Conservation (phyloP, 2,797 vertebrate species). For the Poecilia picta region DNA sequence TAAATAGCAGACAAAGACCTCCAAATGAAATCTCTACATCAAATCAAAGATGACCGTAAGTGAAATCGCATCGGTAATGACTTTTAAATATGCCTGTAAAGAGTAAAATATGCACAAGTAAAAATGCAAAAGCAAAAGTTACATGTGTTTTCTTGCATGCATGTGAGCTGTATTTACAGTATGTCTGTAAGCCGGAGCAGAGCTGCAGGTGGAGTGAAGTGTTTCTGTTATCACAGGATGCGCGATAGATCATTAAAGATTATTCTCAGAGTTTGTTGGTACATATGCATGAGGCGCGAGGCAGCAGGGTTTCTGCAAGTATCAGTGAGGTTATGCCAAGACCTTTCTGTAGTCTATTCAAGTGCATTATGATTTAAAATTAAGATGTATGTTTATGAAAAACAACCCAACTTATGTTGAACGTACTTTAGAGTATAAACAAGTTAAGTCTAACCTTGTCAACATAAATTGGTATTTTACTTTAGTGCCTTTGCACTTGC, state of each 20-base stretch:
- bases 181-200: slow-evolving; percentile 43
- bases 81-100: slow-evolving; percentile 33
- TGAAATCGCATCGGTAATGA: slow-evolving; percentile 40
- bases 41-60: slow-evolving; percentile 40
- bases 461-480: not conserved
- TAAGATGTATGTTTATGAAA: not conserved
- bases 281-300: slow-evolving; percentile 31
- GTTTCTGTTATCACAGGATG: slow-evolving; percentile 46
- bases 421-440: not conserved
- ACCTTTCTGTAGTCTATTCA: too few relatives aligned
- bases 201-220: slow-evolving; percentile 52
- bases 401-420: not conserved
- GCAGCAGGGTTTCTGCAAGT: slow-evolving; percentile 22
- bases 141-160: slow-evolving; percentile 59
- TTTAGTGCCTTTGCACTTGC: not conserved
- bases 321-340: not conserved
- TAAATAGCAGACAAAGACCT: slow-evolving; percentile 54
- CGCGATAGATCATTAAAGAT: slow-evolving; percentile 52
- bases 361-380: not conserved
- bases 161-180: slow-evolving; percentile 56
- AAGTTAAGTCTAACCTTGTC: not conserved
- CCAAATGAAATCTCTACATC: slow-evolving; percentile 50
- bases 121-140: slow-evolving; percentile 55
- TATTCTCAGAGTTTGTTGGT: slow-evolving; percentile 49
- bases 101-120: slow-evolving; percentile 51